phyloP scores from a whole-genome alignment of 2,888 invertebrate species.

The Trachelus iudaicus region DNA sequence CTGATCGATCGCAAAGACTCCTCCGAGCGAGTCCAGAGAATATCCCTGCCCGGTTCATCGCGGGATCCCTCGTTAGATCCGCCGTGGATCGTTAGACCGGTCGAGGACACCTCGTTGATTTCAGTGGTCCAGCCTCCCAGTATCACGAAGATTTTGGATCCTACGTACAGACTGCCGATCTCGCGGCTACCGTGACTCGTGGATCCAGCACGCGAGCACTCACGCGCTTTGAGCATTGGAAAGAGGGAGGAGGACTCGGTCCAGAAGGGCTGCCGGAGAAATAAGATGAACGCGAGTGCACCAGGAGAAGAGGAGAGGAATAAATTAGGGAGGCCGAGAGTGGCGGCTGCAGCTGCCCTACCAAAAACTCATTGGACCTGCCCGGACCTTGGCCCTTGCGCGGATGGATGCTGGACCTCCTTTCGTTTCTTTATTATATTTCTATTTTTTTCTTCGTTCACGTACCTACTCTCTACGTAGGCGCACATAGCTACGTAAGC shows the following conservation, averaged over 20 bases:
- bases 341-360: constrained; percentile 39
- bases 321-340: constrained; percentile 32
- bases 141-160: neutral
- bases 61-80: neutral
- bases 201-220: no score
- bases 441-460: constrained; percentile 9
- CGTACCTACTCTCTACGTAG: neutral
- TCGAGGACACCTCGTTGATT: neutral
- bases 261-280: constrained; percentile 6
- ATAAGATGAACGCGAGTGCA: constrained; percentile 13
- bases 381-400: constrained; percentile 27
- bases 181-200: neutral
- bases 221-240: neutral
- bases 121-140: neutral
- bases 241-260: neutral
- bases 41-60: neutral
- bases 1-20: constrained; percentile 7
- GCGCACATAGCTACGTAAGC: constrained; percentile 2
- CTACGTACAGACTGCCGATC: neutral
- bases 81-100: neutral
- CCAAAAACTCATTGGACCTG: constrained; percentile 44
- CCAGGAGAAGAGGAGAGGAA: constrained; percentile 18
- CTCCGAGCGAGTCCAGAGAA: neutral
- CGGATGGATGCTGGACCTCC: constrained; percentile 12
- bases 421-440: constrained; percentile 17